Evolutionary conservation across 64 coral and sea anemone genomes (phyloP), one percentile per base, ranked within the genome.

Genomic region (Orbicella faveolata): DNA sequence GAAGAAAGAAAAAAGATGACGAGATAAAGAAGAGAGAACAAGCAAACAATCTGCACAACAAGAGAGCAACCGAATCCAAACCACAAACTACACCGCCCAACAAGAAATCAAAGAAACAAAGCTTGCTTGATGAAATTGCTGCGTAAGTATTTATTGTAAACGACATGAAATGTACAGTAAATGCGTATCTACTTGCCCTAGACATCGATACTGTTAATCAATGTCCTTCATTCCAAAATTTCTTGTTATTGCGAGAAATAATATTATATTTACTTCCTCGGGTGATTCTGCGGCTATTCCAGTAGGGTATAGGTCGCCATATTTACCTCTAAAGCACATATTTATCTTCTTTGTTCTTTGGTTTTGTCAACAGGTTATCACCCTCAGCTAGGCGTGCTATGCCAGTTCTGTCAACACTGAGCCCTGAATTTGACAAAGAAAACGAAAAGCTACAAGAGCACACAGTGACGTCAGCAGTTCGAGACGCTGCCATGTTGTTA

Each of bases 381-480:
- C 89, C 89, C 1, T 75, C 68, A 77, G 89, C 83, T 15, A 87
- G 87, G 13, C 75, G 63, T 69, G 90, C 90, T 5, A 69, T 92
- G 7, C 90, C 90, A 10, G 90, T 82, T 4, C 75, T 92, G 26
- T 80, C 83, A 11, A 78, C 20, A 34, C 84, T 92, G 83, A 92
- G 83, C 35, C 84, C 90, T 34, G 83, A 87, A 52, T 35, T 57
- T 26, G 63, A 90, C 70, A 74, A 91, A 39, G 80, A 85, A 52
- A 92, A 87, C 55, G 52, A 92, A 21, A 74, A 66, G 16, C 15
- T n/a, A 7, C 75, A 23, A 10, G 41, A 84, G 57, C 74, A 73
- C 33, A 66, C 61, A 79, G 41, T 92, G 61, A 44, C 44, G 12
- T 87, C 90, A 39, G 90, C 75, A 25, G 81, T 92, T 75, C 61